Evolutionary conservation across 2,797 vertebrate species (phyloP), one percentile per base, ranked within the genome.

Genomic region (Gouania willdenowi): DNA sequence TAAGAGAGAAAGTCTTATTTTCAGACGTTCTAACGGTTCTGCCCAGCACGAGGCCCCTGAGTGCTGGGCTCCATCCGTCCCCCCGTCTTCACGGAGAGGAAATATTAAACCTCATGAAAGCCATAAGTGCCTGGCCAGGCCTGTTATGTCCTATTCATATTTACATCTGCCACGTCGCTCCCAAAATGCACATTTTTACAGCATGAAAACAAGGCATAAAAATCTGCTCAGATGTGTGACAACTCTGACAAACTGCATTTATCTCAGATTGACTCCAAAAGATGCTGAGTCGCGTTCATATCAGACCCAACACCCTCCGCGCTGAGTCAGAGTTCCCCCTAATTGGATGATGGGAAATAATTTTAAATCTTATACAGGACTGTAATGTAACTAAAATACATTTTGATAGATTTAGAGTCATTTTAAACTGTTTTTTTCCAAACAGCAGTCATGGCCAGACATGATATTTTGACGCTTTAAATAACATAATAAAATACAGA

Each of bases 111-210:
- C 79, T 78, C 68, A 75, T 66, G 66, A 84, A 87, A 82, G 65
- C 78, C 75, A 77, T 65, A 82, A 88, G 82, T 82, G 76, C 76
- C 78, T 52, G 79, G 79, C 79, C 80, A 71, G 62, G 77, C 59
- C 84, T 78, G 82, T 87, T 87, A 85, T 77, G 83, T 81, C 76
- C 68, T 48, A 84, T 90, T 86, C 77, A 87, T 88, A 83, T 88
- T 88, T 90, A 70, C 71, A 80, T 85, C 69, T 78, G 71, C 59
- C 57, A 52, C 58, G 22, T 70, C 71, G 40, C 62, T 77, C 71
- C 68, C 59, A 77, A 82, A 86, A 85, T 79, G 75, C 77, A 78
- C 78, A 69, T 70, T 79, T 79, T 79, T 64, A 66, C 56, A 40
- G 70, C 73, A 39, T 34, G 71, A 63, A 58, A 64, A 14, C 9